Evolutionary conservation across 2,113 vertebrate species (phyloP), one percentile per base, ranked within the genome.

Genomic region (Emydocephalus ijimae): DNA sequence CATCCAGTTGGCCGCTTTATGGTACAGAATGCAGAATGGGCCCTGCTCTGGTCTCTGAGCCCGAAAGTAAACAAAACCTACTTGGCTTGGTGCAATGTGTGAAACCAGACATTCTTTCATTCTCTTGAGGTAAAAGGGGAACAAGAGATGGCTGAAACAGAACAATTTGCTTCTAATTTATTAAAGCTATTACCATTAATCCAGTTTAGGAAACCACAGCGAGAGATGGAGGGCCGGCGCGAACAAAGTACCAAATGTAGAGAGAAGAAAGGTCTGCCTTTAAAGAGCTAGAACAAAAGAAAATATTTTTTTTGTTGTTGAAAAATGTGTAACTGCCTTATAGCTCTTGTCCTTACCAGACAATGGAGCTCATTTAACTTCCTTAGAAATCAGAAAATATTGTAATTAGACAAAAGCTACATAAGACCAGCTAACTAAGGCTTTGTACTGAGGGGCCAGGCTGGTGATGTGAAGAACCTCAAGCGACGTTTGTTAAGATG

Each of bases 311-410:
- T 50, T 26, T 45, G 0, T 50, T 57, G 91, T 69, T 69, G 50
- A 48, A 87, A 74, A 92, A 92, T 92, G 90, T 34, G 48, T 34
- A 20, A 26, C 57, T 1, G 64, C 87, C 93, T 92, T 87, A 56
- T 18, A 89, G 69, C 85, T 92, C 34, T 64, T 88, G 24, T n/a
- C 59, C 92, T 29, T 87, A 56, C 50, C 57, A 69, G 48, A 92
- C 93, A 93, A 93, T 90, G 52, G 87, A 61, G 90, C 90, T 93
- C 93, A 54, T 91, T 93, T 89, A 86, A 86, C 74, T 34, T 86
- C 57, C 91, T 92, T 89, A 34, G 45, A 90, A 93, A 89, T 87
- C 81, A 93, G 88, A 90, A 93, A 89, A 87, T 56, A 87, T 87
- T 90, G 45, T 74, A 89, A 90, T n/a, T 86, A 24, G 39, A 87